These are phyloP conservation scores for Drosophila eohydei DNA, from an alignment of 2,888 invertebrate genomes.

Conservation along the genomic window DNA sequence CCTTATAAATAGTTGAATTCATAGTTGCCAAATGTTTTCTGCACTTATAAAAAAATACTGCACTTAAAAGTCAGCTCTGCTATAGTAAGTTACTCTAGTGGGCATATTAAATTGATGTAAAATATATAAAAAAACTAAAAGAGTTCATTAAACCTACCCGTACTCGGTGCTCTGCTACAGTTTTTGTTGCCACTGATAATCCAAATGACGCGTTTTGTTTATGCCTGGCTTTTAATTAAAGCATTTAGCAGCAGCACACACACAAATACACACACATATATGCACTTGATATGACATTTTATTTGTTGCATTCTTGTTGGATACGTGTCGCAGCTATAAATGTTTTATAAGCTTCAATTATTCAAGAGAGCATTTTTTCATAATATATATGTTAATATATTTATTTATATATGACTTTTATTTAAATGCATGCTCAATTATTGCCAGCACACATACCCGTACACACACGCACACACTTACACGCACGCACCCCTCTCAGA, in stretches of 20 bases:
- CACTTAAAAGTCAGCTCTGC: neutral
- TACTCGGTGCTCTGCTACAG: neutral
- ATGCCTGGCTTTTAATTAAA: constrained; percentile 45
- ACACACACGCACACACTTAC: constrained; percentile 7
- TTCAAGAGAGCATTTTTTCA: constrained; percentile 35
- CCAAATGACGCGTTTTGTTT: constrained; percentile 48
- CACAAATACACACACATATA: constrained; percentile 16
- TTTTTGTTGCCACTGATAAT: constrained; percentile 56
- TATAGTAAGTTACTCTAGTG: neutral
- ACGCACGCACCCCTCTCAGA: neutral
- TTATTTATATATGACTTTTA: constrained; percentile 37
- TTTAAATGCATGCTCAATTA: constrained; percentile 64
- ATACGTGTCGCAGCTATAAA: constrained; percentile 34
- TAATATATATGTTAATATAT: constrained; percentile 45
- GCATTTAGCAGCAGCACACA: constrained; percentile 29
- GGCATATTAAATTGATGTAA: neutral
- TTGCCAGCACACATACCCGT: constrained; percentile 9
- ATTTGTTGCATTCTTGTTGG: constrained; percentile 9
- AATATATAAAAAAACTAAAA: neutral
- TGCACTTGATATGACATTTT: constrained; percentile 29
- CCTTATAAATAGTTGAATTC: no score
- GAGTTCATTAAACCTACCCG: constrained; percentile 24
- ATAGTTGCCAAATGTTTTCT: no score
- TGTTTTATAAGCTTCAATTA: constrained; percentile 52
- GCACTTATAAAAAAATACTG: neutral